Conservation (phyloP, 2,888 invertebrate genomes). For the Mamestra brassicae region DNA sequence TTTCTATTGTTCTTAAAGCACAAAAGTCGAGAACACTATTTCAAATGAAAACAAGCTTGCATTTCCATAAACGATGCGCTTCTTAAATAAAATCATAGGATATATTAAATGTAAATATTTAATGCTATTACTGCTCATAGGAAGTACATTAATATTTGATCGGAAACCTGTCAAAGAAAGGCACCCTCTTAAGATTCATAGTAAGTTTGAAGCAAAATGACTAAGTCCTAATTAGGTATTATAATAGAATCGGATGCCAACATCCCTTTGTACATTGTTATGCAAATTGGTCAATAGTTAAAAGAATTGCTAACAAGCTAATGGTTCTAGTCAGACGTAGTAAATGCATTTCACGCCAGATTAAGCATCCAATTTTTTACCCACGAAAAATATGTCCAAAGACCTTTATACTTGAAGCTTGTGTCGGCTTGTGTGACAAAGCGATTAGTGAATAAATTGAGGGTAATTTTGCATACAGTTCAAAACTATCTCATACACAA, state of each 20-base stretch:
- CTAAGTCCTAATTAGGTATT: conserved; percentile 59
- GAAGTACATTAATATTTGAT: conserved; percentile 45
- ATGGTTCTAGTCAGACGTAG: background rate
- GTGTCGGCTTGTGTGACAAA: background rate
- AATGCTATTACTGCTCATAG: conserved; percentile 14
- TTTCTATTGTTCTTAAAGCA: background rate
- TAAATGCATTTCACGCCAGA: background rate
- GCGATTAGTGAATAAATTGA: background rate
- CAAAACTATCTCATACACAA: too few species aligned
- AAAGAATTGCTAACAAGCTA: conserved; percentile 25
- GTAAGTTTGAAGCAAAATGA: conserved; percentile 35
- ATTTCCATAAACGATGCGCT: background rate
- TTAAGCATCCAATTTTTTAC: background rate
- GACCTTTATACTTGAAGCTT: background rate
- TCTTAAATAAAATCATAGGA: conserved; percentile 26
- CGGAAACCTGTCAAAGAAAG: conserved; percentile 30
- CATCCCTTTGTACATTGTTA: conserved; percentile 59
- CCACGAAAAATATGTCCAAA: background rate
- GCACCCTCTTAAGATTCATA: conserved; percentile 42
- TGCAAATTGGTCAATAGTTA: conserved; percentile 46
- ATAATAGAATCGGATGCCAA: conserved; percentile 56
- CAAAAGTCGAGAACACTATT: too few species aligned
- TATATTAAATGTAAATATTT: conserved; percentile 26
- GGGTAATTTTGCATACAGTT: too few species aligned
- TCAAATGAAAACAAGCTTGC: background rate